These are phyloP conservation scores for Operophtera brumata DNA, from an alignment of 2,888 invertebrate genomes.

Conservation along the genomic window DNA sequence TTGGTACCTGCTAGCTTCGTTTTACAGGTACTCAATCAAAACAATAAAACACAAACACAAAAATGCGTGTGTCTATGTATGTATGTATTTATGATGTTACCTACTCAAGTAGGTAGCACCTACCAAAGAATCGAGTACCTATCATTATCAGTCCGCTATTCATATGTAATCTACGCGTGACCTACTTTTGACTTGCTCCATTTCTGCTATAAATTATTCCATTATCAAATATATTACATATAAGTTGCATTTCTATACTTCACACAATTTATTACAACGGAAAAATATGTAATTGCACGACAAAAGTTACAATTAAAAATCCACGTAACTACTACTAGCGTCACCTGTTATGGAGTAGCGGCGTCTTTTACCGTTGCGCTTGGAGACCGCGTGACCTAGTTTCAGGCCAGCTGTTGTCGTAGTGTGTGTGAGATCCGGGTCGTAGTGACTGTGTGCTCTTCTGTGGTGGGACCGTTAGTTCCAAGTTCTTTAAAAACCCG, in stretches of 20 bases:
- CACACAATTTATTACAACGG: background rate
- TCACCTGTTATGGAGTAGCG: constrained; percentile 67
- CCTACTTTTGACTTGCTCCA: constrained; percentile 8
- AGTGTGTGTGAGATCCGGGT: constrained; percentile 61
- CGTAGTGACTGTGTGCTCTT: background rate
- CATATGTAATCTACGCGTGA: constrained; percentile 3
- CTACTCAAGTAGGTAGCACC: too few species aligned
- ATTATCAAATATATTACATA: background rate
- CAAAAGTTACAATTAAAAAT: background rate
- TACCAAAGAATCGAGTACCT: background rate
- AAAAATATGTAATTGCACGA: background rate
- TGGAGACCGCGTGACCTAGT: constrained; percentile 71
- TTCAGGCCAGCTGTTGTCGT: constrained; percentile 69
- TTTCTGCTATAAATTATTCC: background rate
- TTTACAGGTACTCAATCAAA: too few species aligned
- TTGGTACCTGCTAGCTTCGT: too few species aligned
- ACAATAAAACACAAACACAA: too few species aligned
- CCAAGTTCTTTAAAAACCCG: constrained; percentile 3
- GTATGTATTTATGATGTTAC: too few species aligned
- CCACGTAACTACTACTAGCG: constrained; percentile 38
- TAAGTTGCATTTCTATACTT: background rate
- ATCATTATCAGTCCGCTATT: background rate
- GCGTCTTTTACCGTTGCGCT: constrained; percentile 55
- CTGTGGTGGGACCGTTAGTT: constrained; percentile 55
- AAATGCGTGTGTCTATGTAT: too few species aligned